Evolutionary conservation across 2,113 vertebrate species (phyloP).

Genomic region (Guaruba guarouba): DNA sequence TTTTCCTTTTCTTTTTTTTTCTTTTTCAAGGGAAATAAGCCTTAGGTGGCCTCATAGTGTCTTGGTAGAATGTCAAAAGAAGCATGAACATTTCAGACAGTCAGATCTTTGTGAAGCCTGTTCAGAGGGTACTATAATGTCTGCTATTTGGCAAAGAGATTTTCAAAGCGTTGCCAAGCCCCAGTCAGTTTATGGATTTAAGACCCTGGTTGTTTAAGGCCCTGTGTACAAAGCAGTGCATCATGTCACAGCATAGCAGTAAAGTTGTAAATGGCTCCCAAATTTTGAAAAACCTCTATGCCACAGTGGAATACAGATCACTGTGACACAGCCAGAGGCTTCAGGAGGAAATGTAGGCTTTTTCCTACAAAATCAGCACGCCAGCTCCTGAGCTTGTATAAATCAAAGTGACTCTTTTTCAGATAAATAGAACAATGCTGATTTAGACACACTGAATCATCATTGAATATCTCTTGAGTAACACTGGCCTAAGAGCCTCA

Average conservation of each 20-base stretch:
- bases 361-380: not conserved
- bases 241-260: conserved; percentile 19
- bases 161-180: conserved; percentile 25
- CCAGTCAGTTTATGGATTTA: conserved; percentile 41
- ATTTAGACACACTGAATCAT: not conserved
- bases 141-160: not conserved
- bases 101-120: not conserved
- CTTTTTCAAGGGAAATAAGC: not conserved
- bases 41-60: not conserved
- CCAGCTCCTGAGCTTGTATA: not conserved
- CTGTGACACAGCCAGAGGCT: not conserved
- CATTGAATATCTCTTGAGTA: not conserved
- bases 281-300: not conserved
- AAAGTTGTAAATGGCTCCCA: conserved; percentile 28
- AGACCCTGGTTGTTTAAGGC: conserved; percentile 13
- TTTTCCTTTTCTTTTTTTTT: not conserved
- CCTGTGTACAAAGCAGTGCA: conserved; percentile 40
- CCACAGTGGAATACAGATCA: conserved; percentile 11
- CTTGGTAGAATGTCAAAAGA: not conserved
- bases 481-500: not conserved
- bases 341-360: not conserved
- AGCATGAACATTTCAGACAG: not conserved
- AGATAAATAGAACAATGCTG: not conserved
- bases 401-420: not conserved
- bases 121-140: not conserved